These are phyloP conservation scores for Cephalopachus bancanus DNA, from an alignment of 2,797 vertebrate species.

Conservation along the genomic window DNA sequence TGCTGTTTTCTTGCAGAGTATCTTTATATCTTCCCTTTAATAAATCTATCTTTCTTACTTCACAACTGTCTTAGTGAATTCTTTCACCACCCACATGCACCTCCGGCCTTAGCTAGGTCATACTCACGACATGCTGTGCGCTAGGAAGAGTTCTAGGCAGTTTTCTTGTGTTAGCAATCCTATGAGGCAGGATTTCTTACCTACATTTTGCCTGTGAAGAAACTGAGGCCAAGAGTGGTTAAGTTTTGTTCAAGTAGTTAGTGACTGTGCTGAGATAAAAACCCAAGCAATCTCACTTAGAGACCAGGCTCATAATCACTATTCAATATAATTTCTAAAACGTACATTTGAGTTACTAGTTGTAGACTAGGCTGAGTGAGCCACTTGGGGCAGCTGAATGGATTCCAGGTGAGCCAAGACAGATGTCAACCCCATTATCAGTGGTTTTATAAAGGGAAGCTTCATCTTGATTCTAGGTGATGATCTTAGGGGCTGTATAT, in stretches of 20 bases:
- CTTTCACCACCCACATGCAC: too few relatives aligned
- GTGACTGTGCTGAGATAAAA: not conserved
- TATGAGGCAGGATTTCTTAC: not conserved
- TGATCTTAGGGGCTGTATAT: not conserved
- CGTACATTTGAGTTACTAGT: too few relatives aligned
- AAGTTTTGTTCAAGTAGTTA: not conserved
- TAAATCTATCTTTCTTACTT: too few relatives aligned
- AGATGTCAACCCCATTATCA: rapidly evolving
- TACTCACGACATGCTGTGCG: too few relatives aligned
- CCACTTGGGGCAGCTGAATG: not conserved
- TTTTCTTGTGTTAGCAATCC: not conserved
- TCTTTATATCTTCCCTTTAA: too few relatives aligned
- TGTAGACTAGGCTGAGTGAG: not conserved
- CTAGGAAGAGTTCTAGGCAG: not conserved
- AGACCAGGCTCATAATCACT: not conserved
- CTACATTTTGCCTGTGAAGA: not conserved
- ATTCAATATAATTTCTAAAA: not conserved
- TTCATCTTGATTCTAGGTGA: not conserved
- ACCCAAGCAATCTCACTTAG: not conserved
- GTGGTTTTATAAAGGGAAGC: too few relatives aligned
- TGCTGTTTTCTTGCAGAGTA: too few relatives aligned
- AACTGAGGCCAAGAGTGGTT: not conserved
- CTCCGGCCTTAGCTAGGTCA: too few relatives aligned
- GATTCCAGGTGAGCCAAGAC: not conserved
- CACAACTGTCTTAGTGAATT: too few relatives aligned